Base-by-base conservation (phyloP, 2,888 invertebrate species). In the Eupithecia insigniata region DNA sequence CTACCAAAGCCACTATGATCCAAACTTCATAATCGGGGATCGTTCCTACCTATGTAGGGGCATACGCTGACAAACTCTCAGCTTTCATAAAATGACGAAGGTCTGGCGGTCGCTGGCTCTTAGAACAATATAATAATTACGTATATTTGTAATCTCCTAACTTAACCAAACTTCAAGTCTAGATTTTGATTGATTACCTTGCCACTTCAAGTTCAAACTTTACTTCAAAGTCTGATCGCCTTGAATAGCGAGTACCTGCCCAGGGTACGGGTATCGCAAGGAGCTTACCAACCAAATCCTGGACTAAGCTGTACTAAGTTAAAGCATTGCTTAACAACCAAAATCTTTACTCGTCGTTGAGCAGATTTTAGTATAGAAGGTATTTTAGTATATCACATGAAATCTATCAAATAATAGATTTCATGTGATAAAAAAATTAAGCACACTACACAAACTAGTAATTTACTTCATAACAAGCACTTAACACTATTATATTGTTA, bases 201-300 rank as follows among this genome's bases (percentile, higher is more conserved):
- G 14, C 28, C 71, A 61, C 68, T 71, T 82, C 83, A 76, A 78
- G 76, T 77, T 55, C 14, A 71, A 66, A 73, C 65, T 55, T 65
- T 67, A 67, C 55, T 22, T 77, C 46, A 32, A 67, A 55, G 55
- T 55, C 26, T 55, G 55, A 55, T 55, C 85, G 87, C 84, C 87
- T 87, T 89, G 89, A 87, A 89, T 88, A 89, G 84, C 76, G 86
- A 88, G 87, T 88, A 30, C 16, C 18, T 60, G 85, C 84, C 84
- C 80, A 87, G 87, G n/a, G 85, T 88, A 89, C 87, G 86, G 85
- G 80, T 81, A 80, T 80, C 79, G 80, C 80, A 83, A 79, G 71
- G 71, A 77, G 79, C 77, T 82, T 79, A 79, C 75, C 60, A 72
- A 75, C 71, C 68, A 72, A 72, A 77, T 73, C 67, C 46, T 28